Conservation (phyloP, 2,888 invertebrate species). For the Harmothoe impar region DNA sequence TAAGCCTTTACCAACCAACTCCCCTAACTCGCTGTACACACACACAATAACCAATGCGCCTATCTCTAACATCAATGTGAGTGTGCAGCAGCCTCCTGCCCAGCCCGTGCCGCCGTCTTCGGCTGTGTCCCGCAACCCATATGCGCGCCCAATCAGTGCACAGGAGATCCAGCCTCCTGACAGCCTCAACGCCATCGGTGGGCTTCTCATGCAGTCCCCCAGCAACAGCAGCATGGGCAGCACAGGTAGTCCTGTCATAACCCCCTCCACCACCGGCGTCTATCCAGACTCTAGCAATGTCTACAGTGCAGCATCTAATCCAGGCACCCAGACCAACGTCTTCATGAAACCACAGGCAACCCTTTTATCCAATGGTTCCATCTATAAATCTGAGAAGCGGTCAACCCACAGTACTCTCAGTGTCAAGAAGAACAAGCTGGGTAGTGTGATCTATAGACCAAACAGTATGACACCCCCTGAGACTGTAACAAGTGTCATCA, state of each 20-base stretch:
- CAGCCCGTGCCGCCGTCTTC: not conserved
- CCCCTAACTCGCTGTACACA: not conserved
- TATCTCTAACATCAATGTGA: not conserved
- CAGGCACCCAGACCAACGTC: slow-evolving; percentile 54
- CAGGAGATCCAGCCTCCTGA: slow-evolving; percentile 53
- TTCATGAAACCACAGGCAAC: slow-evolving; percentile 61
- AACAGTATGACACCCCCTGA: not conserved
- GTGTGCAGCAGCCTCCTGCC: not conserved
- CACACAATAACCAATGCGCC: slow-evolving; percentile 12
- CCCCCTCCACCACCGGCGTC: not conserved
- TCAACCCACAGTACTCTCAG: slow-evolving; percentile 24
- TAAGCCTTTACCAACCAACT: not conserved
- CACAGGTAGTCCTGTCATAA: not conserved
- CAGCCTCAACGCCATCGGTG: not conserved
- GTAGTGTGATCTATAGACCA: slow-evolving; percentile 43
- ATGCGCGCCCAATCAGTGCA: slow-evolving; percentile 34
- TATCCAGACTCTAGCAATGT: not conserved
- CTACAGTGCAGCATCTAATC: not conserved
- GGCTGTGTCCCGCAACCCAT: slow-evolving; percentile 36
- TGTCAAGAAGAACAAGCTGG: slow-evolving; percentile 39
- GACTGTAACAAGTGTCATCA: not conserved
- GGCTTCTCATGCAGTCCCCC: not conserved
- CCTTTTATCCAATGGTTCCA: not conserved
- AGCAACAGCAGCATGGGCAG: not conserved
- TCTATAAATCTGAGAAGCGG: slow-evolving; percentile 22